These are phyloP conservation scores for Phoeniculus purpureus DNA, from an alignment of 2,797 vertebrate species.

Conservation along the genomic window DNA sequence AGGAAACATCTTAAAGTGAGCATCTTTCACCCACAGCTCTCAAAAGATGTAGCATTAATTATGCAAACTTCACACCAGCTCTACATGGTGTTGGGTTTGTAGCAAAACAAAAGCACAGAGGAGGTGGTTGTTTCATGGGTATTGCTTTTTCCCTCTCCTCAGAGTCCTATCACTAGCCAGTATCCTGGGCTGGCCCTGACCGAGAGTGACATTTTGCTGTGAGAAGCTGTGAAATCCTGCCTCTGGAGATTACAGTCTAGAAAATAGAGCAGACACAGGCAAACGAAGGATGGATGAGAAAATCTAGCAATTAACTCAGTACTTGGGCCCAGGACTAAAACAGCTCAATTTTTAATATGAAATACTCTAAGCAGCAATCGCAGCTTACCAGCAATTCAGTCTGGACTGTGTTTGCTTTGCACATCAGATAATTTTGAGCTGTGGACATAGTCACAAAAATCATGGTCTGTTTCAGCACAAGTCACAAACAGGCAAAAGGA, in stretches of 20 bases:
- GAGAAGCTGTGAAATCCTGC: neutral
- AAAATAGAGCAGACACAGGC: neutral
- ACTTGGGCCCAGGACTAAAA: neutral
- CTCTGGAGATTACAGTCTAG: neutral
- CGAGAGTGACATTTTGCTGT: neutral
- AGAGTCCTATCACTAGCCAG: neutral
- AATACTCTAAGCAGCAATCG: neutral
- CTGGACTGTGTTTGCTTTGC: neutral
- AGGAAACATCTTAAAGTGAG: neutral
- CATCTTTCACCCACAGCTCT: neutral
- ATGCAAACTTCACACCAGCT: neutral
- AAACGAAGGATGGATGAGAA: neutral
- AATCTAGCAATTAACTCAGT: neutral
- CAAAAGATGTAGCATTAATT: neutral
- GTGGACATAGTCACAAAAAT: neutral
- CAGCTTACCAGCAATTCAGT: neutral
- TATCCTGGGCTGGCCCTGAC: neutral
- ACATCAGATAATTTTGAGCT: constrained; percentile 28
- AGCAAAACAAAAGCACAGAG: neutral
- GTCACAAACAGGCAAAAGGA: constrained; percentile 8
- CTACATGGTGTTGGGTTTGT: neutral
- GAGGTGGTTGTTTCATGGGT: neutral
- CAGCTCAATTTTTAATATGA: constrained; percentile 5
- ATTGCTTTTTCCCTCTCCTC: too few species aligned
- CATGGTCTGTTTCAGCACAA: constrained; percentile 26